Percentiles rank a stretch among this genome's conserved stretches.
These are phyloP conservation scores for Melanocharis versteri DNA, from an alignment of 2,113 vertebrate species.

Conservation along the genomic window DNA sequence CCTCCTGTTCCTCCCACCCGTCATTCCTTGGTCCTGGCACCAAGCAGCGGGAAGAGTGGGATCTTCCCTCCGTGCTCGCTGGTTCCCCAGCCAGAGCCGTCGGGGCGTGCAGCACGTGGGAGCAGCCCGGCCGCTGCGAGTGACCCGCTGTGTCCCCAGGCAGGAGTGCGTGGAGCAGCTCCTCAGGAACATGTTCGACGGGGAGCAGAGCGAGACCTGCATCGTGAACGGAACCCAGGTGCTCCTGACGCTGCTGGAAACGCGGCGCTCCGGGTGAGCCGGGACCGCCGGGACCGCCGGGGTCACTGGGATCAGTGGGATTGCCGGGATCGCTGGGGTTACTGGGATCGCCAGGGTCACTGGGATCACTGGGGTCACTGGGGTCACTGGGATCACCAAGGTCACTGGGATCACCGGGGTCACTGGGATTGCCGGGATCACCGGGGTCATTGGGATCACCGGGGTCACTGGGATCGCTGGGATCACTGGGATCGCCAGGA, in stretches of 20 bases:
- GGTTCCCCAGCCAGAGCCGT: accelerated
- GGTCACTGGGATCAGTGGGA: accelerated
- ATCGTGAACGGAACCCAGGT: constrained; percentile 93
- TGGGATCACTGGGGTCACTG: too few relatives aligned
- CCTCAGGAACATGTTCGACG: constrained; percentile 92
- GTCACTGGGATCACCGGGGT: accelerated
- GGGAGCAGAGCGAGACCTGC: constrained; percentile 84
- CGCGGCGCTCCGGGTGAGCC: constrained; percentile 87
- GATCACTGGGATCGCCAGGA: accelerated
- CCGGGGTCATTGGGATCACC: too few relatives aligned
- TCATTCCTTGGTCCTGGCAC: accelerated
- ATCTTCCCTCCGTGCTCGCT: accelerated
- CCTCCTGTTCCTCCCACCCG: accelerated
- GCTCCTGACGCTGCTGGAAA: constrained; percentile 90
- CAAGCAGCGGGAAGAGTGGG: accelerated
- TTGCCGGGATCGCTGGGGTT: accelerated
- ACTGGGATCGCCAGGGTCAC: accelerated
- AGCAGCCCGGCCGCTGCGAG: neutral
- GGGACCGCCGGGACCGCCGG: neutral
- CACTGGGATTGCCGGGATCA: neutral
- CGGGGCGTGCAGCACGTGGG: neutral
- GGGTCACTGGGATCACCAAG: accelerated
- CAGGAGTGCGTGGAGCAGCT: constrained; percentile 91
- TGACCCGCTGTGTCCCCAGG: constrained; percentile 59
- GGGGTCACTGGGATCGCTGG: too few relatives aligned